Evolutionary conservation across 37 sponge, comb jelly and placozoan genomes (phyloP).

Genomic region (Ianthella basta): DNA sequence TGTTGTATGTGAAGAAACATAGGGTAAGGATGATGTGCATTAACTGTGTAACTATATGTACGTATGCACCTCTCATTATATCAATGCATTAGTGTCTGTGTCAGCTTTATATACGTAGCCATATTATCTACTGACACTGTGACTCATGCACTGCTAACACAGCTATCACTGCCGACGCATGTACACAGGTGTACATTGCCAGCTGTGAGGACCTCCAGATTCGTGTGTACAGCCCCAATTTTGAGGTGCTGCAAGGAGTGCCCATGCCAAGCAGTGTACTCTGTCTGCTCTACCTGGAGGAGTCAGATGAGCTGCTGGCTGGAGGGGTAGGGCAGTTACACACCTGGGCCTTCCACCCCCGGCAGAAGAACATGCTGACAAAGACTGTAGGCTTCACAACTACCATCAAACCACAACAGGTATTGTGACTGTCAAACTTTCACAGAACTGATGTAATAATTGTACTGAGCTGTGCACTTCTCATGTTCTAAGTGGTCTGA

Average conservation of each 20-base stretch:
- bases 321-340: constrained; percentile 59
- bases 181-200: constrained; percentile 65
- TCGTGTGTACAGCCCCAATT: constrained; percentile 50
- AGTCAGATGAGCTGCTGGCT: constrained; percentile 41
- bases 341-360: not conserved
- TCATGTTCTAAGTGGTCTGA: too few relatives aligned
- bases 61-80: too few relatives aligned
- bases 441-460: too few relatives aligned
- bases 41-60: too few relatives aligned
- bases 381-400: not conserved
- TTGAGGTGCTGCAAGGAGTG: constrained; percentile 43
- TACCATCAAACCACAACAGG: constrained; percentile 18
- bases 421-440: too few relatives aligned
- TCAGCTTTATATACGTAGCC: not conserved
- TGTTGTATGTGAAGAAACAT: constrained; percentile 47
- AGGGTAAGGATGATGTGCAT: constrained; percentile 33
- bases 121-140: too few relatives aligned
- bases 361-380: not conserved
- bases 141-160: too few relatives aligned
- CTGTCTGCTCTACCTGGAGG: constrained; percentile 46
- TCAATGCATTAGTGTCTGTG: not conserved
- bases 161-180: too few relatives aligned
- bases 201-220: constrained; percentile 57
- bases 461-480: too few relatives aligned
- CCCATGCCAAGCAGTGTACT: constrained; percentile 29